Conservation (phyloP, 1,140 invertebrate genomes). For the Euwallacea similis region DNA sequence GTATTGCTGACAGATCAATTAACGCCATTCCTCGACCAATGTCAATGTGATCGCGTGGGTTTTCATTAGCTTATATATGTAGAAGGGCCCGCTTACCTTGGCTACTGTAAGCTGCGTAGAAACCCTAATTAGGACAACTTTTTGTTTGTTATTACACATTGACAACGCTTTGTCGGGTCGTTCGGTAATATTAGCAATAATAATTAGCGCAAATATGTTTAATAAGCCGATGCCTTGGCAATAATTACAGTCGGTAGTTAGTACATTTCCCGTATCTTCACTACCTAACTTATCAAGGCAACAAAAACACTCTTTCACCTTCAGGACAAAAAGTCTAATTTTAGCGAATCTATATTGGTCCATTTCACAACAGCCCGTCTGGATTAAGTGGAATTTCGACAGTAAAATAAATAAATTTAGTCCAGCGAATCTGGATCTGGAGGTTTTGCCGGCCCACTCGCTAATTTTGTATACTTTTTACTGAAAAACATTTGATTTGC, state of each 20-base stretch:
- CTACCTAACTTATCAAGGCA: neutral
- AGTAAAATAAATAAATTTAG: neutral
- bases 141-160: neutral
- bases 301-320: neutral
- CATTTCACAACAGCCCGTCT: neutral
- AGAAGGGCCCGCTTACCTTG: no score
- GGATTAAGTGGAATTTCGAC: no score
- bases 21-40: no score
- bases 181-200: neutral
- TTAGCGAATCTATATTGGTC: conserved; percentile 2
- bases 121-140: no score
- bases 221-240: neutral
- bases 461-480: neutral
- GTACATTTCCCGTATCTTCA: neutral
- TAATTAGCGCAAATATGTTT: neutral
- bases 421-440: conserved; percentile 2
- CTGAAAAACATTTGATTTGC: conserved; percentile 1
- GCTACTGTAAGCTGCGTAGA: no score
- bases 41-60: no score
- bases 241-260: neutral
- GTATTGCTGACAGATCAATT: no score
- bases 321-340: neutral
- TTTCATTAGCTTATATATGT: no score
- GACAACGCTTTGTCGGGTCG: neutral
- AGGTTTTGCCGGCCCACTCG: neutral